Base-by-base conservation (phyloP, 2,888 invertebrate genomes). In the Carabus problematicus region DNA sequence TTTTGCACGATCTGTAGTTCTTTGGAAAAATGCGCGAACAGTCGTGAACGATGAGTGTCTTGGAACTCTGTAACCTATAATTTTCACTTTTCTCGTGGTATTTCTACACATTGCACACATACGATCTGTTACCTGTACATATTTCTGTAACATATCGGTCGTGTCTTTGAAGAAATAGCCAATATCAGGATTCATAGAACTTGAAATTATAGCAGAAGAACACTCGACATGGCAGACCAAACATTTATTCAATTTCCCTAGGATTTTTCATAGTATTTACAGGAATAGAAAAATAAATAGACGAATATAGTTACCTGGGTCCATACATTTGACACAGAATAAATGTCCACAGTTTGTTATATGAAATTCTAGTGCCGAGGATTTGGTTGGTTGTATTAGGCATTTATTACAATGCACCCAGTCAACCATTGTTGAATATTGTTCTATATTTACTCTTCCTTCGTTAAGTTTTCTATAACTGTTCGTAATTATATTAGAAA, bases 341-440 rank as follows among this genome's bases (percentile, higher is more conserved):
- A 80, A 72, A 72, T 81, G 80, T 3, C 80, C 78, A 70, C 81
- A 81, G 71, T 77, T 78, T 3, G 77, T 75, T 41, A 81, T 64
- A 66, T 73, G 77, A 70, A 78, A 77, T 67, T 77, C 76, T 40
- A 75, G 18, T 2, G 52, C 54, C 0, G 14, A 7, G 3, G 60
- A 8, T 19, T 8, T 12, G 52, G 72, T 72, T 3, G 72, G 40
- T 41, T 73, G 70, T 18, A 70, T 14, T 12, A 72, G 77, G 75
- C 81, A 81, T 69, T 76, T 78, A 74, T 81, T 81, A 70, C 81
- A 81, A 76, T 79, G 78, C 12, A 81, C 69, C 80, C 80, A 81
- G 39, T 78, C 71, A 19, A 72, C 72, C 75, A 76, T 75, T 72
- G 45, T 62, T 42, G 11, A 11, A 66, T 16, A 49, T 49, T 49